Base-by-base conservation (phyloP, 2,888 invertebrate genomes). In the Teleiodes luculella region DNA sequence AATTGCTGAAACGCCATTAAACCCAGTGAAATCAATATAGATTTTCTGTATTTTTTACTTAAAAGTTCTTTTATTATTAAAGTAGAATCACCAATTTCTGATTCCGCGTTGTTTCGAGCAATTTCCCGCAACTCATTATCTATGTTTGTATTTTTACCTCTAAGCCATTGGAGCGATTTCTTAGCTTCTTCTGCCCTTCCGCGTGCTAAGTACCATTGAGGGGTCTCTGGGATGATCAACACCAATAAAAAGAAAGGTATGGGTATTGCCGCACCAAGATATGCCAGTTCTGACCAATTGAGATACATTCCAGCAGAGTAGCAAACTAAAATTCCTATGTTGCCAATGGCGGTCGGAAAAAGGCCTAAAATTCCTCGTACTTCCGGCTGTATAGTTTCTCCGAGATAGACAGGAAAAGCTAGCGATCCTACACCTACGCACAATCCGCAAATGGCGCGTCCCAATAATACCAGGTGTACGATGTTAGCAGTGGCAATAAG, bases 1-100 rank as follows among this genome's bases (percentile, higher is more conserved):
- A 97, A 83, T 78, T 98, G 98, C 82, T 98, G 98, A 86, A 98
- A 97, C 60, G 96, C 94, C 98, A 98, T 98, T 49, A 98, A 90
- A 0, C 96, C 95, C 55, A 98, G 80, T 2, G 95, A 95, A 62
- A 98, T 96, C 16, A 94, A 80, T 54, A 98, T 87, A 0, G 98
- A 96, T 72, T 94, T 94, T 62, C 94, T 80, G 68, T 97, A 94
- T 63, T 92, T 92, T 37, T 91, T 91, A 54, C 90, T 91, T 57
- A 95, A 91, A 16, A 97, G 86, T 71, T 96, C 95, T 54, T 88
- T 74, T 20, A 48, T 20, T 10, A 48, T 14, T 52, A 94, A 66
- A 10, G 88, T 87, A 16, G 92, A 91, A 84, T 92, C 89, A 0
- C 91, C 90, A 55, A 92, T 91, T 62, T 93, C 92, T 47, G 92